These are phyloP conservation scores for Lerema accius DNA, from an alignment of 1,140 invertebrate genomes.

Conservation along the genomic window DNA sequence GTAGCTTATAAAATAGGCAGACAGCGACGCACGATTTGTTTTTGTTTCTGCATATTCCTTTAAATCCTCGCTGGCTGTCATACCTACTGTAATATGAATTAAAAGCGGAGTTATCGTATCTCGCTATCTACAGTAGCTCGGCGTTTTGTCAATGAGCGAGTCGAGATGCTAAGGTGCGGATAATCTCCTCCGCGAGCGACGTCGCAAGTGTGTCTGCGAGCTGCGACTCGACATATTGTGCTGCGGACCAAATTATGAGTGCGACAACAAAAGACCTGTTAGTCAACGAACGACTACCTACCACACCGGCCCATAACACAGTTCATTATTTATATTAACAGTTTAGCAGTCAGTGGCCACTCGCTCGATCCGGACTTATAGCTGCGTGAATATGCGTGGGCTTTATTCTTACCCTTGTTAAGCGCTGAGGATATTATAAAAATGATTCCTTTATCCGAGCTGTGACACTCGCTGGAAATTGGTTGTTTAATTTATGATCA, in stretches of 20 bases:
- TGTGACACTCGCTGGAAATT: slow-evolving; percentile 81
- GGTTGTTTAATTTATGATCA: slow-evolving; percentile 81
- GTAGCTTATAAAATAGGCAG: slow-evolving; percentile 11
- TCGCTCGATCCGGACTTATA: slow-evolving; percentile 73
- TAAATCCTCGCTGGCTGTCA: slow-evolving; percentile 11
- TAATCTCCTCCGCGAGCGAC: slow-evolving; percentile 40
- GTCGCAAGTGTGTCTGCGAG: slow-evolving; percentile 26
- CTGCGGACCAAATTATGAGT: slow-evolving; percentile 54
- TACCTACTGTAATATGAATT: slow-evolving; percentile 24
- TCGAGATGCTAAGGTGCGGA: slow-evolving; percentile 40
- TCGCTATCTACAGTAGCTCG: slow-evolving; percentile 32
- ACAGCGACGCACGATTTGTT: slow-evolving; percentile 1
- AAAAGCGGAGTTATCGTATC: slow-evolving; percentile 22
- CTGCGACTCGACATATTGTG: slow-evolving; percentile 37
- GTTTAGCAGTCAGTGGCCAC: slow-evolving; percentile 78
- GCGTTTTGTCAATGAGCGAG: slow-evolving; percentile 35
- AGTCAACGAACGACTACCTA: slow-evolving; percentile 71
- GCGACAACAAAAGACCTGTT: slow-evolving; percentile 69
- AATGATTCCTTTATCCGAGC: slow-evolving; percentile 82
- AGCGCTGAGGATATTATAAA: slow-evolving; percentile 83
- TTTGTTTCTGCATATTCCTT: slow-evolving; percentile 3
- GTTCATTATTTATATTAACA: slow-evolving; percentile 84
- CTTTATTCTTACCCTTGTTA: slow-evolving; percentile 83
- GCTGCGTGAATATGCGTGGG: slow-evolving; percentile 80
- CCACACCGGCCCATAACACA: slow-evolving; percentile 70